A percentile compares a stretch with the other conserved stretches of the same genome.
Evolutionary conservation across 1,140 invertebrate genomes (phyloP).

Genomic region (Drosophila baimaii): DNA sequence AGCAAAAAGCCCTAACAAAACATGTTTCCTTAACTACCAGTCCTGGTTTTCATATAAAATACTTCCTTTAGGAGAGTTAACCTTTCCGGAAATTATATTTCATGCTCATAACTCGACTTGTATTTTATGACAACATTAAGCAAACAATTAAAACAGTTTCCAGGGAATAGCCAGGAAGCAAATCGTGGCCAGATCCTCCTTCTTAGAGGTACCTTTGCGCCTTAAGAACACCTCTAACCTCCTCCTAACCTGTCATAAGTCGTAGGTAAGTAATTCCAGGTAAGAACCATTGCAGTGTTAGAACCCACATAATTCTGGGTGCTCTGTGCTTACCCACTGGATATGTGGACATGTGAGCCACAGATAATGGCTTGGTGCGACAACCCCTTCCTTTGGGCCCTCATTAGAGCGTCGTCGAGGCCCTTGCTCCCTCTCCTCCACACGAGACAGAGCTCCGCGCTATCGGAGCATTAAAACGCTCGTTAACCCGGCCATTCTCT

Average conservation of each 20-base stretch:
- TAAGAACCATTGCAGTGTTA: constrained; percentile 6
- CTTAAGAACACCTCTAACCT: constrained; percentile 13
- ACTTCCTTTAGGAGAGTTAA: too few relatives aligned
- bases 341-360: constrained; percentile 2
- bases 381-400: constrained; percentile 19
- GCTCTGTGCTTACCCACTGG: constrained; percentile 21
- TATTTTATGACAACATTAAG: constrained; percentile 1
- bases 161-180: not conserved
- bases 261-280: not conserved
- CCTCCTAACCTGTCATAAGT: not conserved
- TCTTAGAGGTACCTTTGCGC: not conserved
- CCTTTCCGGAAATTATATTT: not conserved
- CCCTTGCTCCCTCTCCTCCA: too few relatives aligned
- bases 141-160: not conserved
- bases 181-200: not conserved
- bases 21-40: not conserved
- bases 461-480: constrained; percentile 79
- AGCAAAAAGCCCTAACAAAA: too few relatives aligned
- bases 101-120: not conserved
- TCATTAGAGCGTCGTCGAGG: too few relatives aligned
- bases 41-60: not conserved
- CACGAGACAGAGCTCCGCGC: too few relatives aligned
- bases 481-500: constrained; percentile 52
- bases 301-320: constrained; percentile 10
- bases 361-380: constrained; percentile 20